Conservation (phyloP, 2,888 invertebrate species). For the Dendrolimus houi region DNA sequence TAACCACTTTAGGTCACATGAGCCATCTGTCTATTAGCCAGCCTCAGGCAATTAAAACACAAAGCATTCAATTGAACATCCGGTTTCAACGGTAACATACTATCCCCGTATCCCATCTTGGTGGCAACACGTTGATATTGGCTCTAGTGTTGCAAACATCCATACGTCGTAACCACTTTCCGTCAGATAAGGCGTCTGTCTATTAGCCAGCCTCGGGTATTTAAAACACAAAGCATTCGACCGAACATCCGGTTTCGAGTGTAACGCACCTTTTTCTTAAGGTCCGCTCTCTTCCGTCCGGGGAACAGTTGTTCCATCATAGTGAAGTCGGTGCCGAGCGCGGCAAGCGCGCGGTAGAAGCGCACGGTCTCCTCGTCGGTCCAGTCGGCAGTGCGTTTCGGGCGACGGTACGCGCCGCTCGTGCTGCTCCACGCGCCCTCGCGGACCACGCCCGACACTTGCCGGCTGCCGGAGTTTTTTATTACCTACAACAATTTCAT, state of each 20-base stretch:
- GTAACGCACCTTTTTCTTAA: constrained; percentile 84
- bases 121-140: too few relatives aligned
- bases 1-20: too few relatives aligned
- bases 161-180: too few relatives aligned
- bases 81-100: too few relatives aligned
- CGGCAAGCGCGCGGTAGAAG: constrained; percentile 93
- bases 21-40: too few relatives aligned
- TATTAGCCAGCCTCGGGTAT: too few relatives aligned
- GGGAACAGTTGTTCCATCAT: constrained; percentile 91
- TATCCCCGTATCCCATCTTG: too few relatives aligned
- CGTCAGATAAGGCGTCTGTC: too few relatives aligned
- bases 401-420: constrained; percentile 80
- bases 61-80: too few relatives aligned
- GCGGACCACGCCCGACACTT: constrained; percentile 79
- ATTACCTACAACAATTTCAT: constrained; percentile 52
- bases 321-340: constrained; percentile 94
- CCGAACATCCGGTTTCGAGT: not conserved
- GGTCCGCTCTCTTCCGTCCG: constrained; percentile 84
- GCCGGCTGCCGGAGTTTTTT: constrained; percentile 80
- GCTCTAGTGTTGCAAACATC: too few relatives aligned
- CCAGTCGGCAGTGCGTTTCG: constrained; percentile 85
- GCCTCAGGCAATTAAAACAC: too few relatives aligned
- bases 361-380: constrained; percentile 86
- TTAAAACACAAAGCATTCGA: too few relatives aligned
- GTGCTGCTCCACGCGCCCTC: constrained; percentile 77